Base-by-base conservation (phyloP, 2,797 vertebrate species). In the Galaxias olidus region DNA sequence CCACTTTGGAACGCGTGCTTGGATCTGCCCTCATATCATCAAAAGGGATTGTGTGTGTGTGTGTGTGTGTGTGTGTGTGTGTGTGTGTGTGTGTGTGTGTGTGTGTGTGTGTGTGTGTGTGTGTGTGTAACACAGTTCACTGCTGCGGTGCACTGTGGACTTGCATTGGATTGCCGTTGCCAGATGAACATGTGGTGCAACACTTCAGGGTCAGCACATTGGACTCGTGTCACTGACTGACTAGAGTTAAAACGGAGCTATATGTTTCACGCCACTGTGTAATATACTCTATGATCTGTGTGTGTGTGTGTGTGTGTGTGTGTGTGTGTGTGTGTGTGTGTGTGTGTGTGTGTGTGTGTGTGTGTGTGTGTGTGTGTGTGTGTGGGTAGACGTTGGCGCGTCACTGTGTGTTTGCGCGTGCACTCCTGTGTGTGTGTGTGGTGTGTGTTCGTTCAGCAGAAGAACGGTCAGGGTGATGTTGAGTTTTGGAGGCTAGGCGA, bases 151-250 rank as follows among this genome's bases (percentile, higher is more conserved):
- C 66, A 74, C 65, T 77, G 66, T 75, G 30, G 30, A 6, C 30
- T 6, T 45, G 49, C 54, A 75, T 79, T 66, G 57, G 65, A 73
- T 74, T 46, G 50, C 68, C 53, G 15, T 63, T 68, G 61, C 65
- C 63, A 19, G 63, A 72, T 66, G 65, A 76, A 69, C 66, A 66
- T 79, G 58, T 47, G 62, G 44, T 73, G 56, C 9, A 73, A 77
- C 78, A 74, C 74, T 76, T 76, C 4, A 40, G 67, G 79, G 75
- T 87, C 75, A 74, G 40, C 44, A 17, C 47, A 72, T 61, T 70
- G 59, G 50, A 63, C 64, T 63, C 40, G 0, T 66, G 68, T 73
- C 75, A 69, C 58, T 9, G 58, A 60, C 19, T 12, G 57, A 74
- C 4, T 15, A 42, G 1, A 17, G 14, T 10, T 6, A n/a, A 9